Evolutionary conservation across 2,797 vertebrate species (phyloP), one percentile per base, ranked within the genome.

Genomic region (Tolypeutes matacus): DNA sequence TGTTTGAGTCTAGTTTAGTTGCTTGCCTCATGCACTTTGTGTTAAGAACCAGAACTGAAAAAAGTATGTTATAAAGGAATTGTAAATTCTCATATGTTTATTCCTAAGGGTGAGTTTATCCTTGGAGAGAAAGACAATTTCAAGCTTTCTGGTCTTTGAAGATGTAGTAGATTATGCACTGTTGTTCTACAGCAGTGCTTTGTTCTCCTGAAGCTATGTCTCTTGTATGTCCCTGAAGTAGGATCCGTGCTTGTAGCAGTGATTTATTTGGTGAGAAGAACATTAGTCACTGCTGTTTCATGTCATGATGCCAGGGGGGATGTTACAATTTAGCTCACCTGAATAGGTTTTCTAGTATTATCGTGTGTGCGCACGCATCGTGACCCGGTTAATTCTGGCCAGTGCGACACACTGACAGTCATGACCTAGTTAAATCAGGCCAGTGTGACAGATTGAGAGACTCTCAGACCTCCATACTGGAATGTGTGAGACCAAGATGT

Each of bases 141-240:
- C 60, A 58, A 95, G 53, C 42, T n/a, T 46, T 64, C 80, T 78
- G 20, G 39, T 85, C 49, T 89, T 56, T 92, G 87, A 76, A 56
- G 75, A 17, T 46, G 15, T 67, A 51, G 51, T 9, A 65, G 53
- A 31, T 67, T n/a, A 82, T 17, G 51, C 23, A 13, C 46, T 70
- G 20, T 10, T 42, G 34, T n/a, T 95, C 51, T 21, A 12, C 0
- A 1, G 56, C 12, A 58, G 64, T 39, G 11, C 31, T 89, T 51
- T 11, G 25, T 72, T 73, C 23, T 60, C 51, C 70, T 81, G 8
- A 94, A 91, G 42, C 56, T 39, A 21, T 13, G 27, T 51, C n/a
- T 95, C 27, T 27, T 67, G 15, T 34, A 9, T 53, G 72, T 84
- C n/a, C 73, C 49, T 56, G 25, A 58, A 31, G 70, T 36, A 65